Percentiles rank a stretch among this genome's conserved stretches.
Evolutionary conservation across 2,888 invertebrate genomes (phyloP).

Genomic region (Ptycholaimellus sp.): DNA sequence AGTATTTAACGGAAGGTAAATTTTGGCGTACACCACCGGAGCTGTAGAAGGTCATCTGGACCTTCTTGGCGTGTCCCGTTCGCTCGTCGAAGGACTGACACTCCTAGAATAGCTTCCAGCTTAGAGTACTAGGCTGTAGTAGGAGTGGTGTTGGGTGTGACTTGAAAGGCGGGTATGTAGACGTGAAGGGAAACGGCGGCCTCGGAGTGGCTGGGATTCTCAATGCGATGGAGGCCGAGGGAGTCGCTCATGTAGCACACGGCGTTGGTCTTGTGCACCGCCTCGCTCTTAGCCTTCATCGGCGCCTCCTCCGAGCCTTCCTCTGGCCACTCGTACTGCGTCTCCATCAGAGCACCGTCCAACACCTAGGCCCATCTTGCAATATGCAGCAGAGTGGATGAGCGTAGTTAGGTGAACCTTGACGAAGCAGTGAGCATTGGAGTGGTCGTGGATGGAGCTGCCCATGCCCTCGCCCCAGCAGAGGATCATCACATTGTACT

Average conservation of each 20-base stretch:
- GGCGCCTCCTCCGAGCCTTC: no score
- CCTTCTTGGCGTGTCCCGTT: conserved; percentile 48
- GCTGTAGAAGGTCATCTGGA: conserved; percentile 70
- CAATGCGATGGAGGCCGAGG: conserved; percentile 76
- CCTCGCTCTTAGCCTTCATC: no score
- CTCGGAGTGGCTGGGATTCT: conserved; percentile 68
- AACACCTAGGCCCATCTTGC: no score
- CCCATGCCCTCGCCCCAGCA: conserved; percentile 72
- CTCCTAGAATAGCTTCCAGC: no score
- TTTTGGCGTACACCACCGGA: conserved; percentile 42
- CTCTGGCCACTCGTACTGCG: conserved; percentile 54
- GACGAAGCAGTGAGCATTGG: conserved; percentile 89
- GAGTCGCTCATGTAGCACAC: conserved; percentile 89
- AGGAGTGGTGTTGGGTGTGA: no score
- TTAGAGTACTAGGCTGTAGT: no score
- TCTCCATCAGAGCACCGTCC: conserved; percentile 55
- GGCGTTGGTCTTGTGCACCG: conserved; percentile 44
- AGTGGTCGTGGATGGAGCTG: conserved; percentile 77
- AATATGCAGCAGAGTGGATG: no score
- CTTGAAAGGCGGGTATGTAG: conserved; percentile 85
- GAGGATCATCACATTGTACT: conserved; percentile 84
- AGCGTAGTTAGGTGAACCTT: no score
- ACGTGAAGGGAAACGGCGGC: conserved; percentile 72
- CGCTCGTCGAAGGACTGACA: conserved; percentile 74
- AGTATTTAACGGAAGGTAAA: no score